Conservation (phyloP, 2,888 invertebrate species). For the Volucella inanis region DNA sequence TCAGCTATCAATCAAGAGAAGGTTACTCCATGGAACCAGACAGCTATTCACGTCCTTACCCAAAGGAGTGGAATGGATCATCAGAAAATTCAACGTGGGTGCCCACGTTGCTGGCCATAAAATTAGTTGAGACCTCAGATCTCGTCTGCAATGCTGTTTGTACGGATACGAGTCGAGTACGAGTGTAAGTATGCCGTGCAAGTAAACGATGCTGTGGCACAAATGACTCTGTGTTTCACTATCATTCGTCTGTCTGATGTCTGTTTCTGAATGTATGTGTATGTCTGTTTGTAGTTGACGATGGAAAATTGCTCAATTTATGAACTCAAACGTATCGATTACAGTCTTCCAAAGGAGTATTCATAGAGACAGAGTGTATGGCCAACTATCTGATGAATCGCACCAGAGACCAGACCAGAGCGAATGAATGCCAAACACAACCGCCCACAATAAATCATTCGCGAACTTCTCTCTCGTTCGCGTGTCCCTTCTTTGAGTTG, state of each 20-base stretch:
- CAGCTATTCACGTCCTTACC: neutral
- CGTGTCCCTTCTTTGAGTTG: slow-evolving; percentile 19
- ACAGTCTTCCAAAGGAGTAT: slow-evolving; percentile 66
- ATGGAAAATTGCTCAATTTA: slow-evolving; percentile 75
- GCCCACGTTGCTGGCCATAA: slow-evolving; percentile 62
- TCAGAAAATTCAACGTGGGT: slow-evolving; percentile 62
- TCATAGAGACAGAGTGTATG: slow-evolving; percentile 44
- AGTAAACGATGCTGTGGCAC: slow-evolving; percentile 64
- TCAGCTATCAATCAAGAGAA: slow-evolving; percentile 67
- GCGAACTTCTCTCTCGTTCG: slow-evolving; percentile 32
- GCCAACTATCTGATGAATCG: slow-evolving; percentile 72
- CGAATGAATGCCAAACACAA: slow-evolving; percentile 73
- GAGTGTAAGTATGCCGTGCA: slow-evolving; percentile 45
- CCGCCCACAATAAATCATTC: slow-evolving; percentile 74
- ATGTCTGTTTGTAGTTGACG: slow-evolving; percentile 50
- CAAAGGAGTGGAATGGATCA: neutral
- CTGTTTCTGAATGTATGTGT: slow-evolving; percentile 5
- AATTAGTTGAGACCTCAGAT: slow-evolving; percentile 73
- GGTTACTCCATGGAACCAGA: slow-evolving; percentile 57
- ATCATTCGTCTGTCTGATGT: slow-evolving; percentile 22
- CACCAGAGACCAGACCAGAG: slow-evolving; percentile 58
- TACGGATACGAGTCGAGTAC: neutral
- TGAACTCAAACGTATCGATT: slow-evolving; percentile 74
- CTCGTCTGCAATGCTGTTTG: slow-evolving; percentile 50
- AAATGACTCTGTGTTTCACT: slow-evolving; percentile 49